phyloP scores from a whole-genome alignment of 2,888 invertebrate species.

The Rhingia rostrata region DNA sequence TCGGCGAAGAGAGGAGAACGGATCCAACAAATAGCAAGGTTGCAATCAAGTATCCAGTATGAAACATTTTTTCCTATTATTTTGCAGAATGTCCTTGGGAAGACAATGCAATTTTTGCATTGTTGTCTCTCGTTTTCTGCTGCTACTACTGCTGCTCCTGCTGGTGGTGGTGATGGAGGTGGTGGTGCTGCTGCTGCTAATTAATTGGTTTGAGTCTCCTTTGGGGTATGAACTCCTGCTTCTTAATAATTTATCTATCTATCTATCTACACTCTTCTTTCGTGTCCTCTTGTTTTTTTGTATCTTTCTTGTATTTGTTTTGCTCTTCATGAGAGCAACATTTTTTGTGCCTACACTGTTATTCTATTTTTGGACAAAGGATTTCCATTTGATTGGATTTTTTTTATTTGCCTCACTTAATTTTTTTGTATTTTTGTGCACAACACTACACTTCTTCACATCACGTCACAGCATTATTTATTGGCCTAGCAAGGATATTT shows the following conservation, averaged over 20 bases:
- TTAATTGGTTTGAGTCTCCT: constrained; percentile 70
- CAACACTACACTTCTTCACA: constrained; percentile 46
- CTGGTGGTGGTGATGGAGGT: constrained; percentile 10
- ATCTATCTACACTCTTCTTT: constrained; percentile 57
- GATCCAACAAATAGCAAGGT: constrained; percentile 74
- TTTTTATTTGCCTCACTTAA: constrained; percentile 12
- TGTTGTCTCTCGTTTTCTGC: constrained; percentile 71
- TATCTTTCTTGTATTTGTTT: constrained; percentile 66
- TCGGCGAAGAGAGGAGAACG: constrained; percentile 72
- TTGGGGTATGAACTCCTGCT: constrained; percentile 62
- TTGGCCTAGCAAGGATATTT: constrained; percentile 33
- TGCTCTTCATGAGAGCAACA: constrained; percentile 73
- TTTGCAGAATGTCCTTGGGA: constrained; percentile 78
- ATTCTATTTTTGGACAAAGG: constrained; percentile 65
- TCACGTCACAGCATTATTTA: constrained; percentile 63
- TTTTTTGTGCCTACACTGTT: constrained; percentile 65
- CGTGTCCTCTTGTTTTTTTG: constrained; percentile 37
- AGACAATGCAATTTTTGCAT: constrained; percentile 80
- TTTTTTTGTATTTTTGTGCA: constrained; percentile 5
- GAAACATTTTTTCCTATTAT: constrained; percentile 77
- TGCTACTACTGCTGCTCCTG: constrained; percentile 34
- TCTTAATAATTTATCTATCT: constrained; percentile 71
- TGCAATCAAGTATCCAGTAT: constrained; percentile 76
- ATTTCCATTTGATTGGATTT: constrained; percentile 57
- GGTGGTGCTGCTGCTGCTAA: constrained; percentile 58